Evolutionary conservation across 2,797 vertebrate genomes (phyloP).

Genomic region (Microctenopoma stevenorrisi): DNA sequence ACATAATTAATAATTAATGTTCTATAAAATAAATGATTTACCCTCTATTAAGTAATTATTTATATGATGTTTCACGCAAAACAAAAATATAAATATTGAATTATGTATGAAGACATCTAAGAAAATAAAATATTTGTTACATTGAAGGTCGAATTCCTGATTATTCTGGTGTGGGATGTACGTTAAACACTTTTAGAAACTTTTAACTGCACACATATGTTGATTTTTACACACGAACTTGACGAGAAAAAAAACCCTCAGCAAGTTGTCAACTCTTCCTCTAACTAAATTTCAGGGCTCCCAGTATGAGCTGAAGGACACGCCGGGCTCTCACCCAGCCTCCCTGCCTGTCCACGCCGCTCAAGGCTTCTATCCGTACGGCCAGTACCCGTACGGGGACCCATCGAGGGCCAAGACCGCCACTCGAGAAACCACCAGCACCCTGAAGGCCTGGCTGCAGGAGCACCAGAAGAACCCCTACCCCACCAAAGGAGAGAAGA

Average conservation of each 20-base stretch:
- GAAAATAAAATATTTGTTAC: not conserved
- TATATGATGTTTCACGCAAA: not conserved
- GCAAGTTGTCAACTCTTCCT: constrained; percentile 54
- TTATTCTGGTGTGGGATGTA: not conserved
- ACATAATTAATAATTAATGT: constrained; percentile 1
- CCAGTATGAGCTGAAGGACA: constrained; percentile 98
- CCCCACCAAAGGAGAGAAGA: constrained; percentile 95
- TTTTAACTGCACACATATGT: not conserved
- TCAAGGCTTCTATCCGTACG: constrained; percentile 95
- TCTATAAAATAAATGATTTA: not conserved
- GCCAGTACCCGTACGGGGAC: constrained; percentile 96
- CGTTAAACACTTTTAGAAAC: constrained; percentile 16
- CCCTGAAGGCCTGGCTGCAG: constrained; percentile 96
- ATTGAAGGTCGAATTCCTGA: not conserved
- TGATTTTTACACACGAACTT: not conserved
- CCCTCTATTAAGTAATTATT: not conserved
- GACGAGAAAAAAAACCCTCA: constrained; percentile 29
- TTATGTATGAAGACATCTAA: not conserved
- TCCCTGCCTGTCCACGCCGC: constrained; percentile 93
- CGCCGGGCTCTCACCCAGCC: constrained; percentile 92
- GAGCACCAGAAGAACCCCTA: constrained; percentile 98
- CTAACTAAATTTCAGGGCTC: constrained; percentile 86
- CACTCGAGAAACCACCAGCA: constrained; percentile 95
- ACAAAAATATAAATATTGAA: not conserved
- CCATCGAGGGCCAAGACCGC: constrained; percentile 94